Evolutionary conservation across 1,140 invertebrate species (phyloP), one percentile per base, ranked within the genome.

Genomic region (Drosophila gunungcola): DNA sequence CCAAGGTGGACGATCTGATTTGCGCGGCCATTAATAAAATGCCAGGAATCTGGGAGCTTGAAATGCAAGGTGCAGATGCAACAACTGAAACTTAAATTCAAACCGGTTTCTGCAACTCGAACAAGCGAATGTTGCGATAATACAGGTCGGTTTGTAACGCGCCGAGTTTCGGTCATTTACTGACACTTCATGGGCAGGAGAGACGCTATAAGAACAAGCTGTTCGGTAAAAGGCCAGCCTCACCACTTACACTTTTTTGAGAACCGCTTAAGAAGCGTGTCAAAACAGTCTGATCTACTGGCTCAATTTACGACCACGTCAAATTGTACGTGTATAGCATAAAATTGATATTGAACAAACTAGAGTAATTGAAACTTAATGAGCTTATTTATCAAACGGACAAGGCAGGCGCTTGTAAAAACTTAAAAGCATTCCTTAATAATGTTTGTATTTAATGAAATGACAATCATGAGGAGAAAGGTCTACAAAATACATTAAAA

Each of bases 71-170:
- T 32, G 21, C 64, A 70, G 16, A n/a, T 29, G 42, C 49, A 57
- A 11, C 11, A 49, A 48, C 51, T 70, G 67, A 21, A 70, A 69
- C 27, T 70, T 16, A 36, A 67, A 51, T 27, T 39, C n/a, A 70
- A 42, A 70, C 68, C 65, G 64, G 68, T 70, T 69, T 25, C 36
- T 39, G 27, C 11, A 2, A 46, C 32, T 68, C 32, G 34, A 49
- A 29, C 45, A 49, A 21, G 46, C 16, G 38, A 53, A 21, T 54
- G 39, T 63, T 10, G 39, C 16, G 16, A 36, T 4, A 5, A 11
- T 13, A 25, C 64, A 70, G 64, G 52, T 69, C 68, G 43, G 9
- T 43, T 32, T 69, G 61, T 32, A 27, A 36, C 39, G 41, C 39
- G 29, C n/a, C 10, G 41, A 45, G 21, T 13, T 32, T 41, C 38